Base-by-base conservation (phyloP, 2,113 vertebrate genomes). In the Festucalex cinctus region DNA sequence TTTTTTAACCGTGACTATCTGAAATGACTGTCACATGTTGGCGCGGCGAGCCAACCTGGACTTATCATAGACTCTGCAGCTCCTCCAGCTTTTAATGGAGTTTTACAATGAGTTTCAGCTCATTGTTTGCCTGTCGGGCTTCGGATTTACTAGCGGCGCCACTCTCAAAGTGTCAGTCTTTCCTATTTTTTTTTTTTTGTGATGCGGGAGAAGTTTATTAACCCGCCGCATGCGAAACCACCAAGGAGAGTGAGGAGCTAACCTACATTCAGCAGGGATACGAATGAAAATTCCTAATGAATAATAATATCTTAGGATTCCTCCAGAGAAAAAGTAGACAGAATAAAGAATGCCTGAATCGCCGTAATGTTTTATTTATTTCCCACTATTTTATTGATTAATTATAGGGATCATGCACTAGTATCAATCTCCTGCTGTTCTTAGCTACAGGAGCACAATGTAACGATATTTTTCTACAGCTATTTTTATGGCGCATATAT, bases 41-140 rank as follows among this genome's bases (percentile, higher is more conserved):
- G 20, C 20, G 48, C 9, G 9, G 8, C 3, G 20, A 51, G 48
- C 32, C 57, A 59, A 59, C 57, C 26, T 59, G 57, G 57, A 59
- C 57, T 59, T 59, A 59, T 59, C 57, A 36, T 10, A 6, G 36
- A 39, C 8, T 61, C 20, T 39, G 58, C 58, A 61, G 58, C 58
- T 61, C 58, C 36, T 22, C 58, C n/a, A 22, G 51, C 20, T 60
- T 61, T 61, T 61, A 61, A 61, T 61, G 35, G 20, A 39, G 36
- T 61, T 61, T 61, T 19, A 22, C 58, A 39, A 61, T 61, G 58
- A 61, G 58, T 39, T 61, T 61, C 58, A 6, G 37, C 35, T 61
- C 58, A 61, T 61, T 61, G 58, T 61, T 39, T 22, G 58, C 35
- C 20, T 22, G 36, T 61, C 58, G 36, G 36, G 58, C n/a, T 36